Conservation (phyloP, 1,140 invertebrate genomes). For the Lordiphosa mommai region DNA sequence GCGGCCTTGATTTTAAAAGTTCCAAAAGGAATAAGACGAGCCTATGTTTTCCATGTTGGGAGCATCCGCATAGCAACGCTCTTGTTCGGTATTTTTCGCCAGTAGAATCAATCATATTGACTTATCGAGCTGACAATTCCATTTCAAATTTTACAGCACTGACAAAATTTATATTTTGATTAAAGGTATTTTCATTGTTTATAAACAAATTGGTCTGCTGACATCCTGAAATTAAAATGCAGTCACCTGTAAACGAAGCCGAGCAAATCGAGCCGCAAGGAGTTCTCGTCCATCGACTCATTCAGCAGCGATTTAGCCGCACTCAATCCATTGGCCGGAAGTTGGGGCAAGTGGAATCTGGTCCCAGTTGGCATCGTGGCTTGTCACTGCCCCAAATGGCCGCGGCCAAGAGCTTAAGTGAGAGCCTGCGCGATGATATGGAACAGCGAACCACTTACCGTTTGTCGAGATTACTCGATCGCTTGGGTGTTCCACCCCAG, state of each 20-base stretch:
- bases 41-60: too few relatives aligned
- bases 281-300: background rate
- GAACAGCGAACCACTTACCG: conserved; percentile 21
- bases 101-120: too few relatives aligned
- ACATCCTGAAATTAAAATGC: background rate
- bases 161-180: conserved; percentile 1
- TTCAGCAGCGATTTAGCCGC: background rate
- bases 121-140: too few relatives aligned
- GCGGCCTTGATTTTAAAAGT: too few relatives aligned
- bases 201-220: conserved; percentile 12
- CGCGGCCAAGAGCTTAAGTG: conserved; percentile 14
- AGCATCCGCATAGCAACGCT: too few relatives aligned
- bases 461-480: background rate
- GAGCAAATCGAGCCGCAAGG: background rate
- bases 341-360: background rate
- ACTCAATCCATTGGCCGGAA: background rate
- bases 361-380: conserved; percentile 47
- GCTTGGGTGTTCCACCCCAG: conserved; percentile 40
- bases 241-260: background rate
- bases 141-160: conserved; percentile 13
- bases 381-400: conserved; percentile 34
- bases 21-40: too few relatives aligned
- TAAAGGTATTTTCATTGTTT: background rate
- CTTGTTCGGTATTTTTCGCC: too few relatives aligned
- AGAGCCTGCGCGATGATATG: conserved; percentile 22